Evolutionary conservation across 2,797 vertebrate species (phyloP).

Genomic region (Manis crassicaudata): DNA sequence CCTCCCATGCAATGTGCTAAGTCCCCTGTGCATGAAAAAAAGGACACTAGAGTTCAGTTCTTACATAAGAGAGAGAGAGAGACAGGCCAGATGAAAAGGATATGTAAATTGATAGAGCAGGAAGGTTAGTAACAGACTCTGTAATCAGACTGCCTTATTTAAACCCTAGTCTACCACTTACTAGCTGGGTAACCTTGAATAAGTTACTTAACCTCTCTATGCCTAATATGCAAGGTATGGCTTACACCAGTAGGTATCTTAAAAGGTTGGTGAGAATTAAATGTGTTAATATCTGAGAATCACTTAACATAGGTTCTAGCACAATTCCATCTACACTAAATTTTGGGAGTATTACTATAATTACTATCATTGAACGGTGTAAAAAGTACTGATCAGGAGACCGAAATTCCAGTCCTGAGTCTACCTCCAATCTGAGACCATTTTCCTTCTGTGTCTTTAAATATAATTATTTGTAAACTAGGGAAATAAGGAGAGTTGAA

Average conservation of each 20-base stretch:
- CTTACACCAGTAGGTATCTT: neutral
- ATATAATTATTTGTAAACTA: constrained; percentile 32
- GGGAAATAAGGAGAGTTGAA: neutral
- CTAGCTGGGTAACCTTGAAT: neutral
- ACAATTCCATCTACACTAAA: neutral
- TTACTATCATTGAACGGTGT: neutral
- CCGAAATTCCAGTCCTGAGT: neutral
- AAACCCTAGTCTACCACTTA: neutral
- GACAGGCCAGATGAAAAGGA: neutral
- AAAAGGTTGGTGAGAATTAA: constrained; percentile 3
- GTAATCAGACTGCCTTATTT: neutral
- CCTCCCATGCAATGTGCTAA: neutral
- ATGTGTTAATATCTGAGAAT: neutral
- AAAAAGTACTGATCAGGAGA: neutral
- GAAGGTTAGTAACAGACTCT: neutral
- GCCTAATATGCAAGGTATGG: neutral
- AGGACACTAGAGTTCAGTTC: neutral
- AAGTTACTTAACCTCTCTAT: neutral
- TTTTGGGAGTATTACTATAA: neutral
- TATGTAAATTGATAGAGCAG: neutral
- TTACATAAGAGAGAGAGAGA: neutral
- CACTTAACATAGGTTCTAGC: neutral
- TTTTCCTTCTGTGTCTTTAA: constrained; percentile 37
- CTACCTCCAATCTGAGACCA: neutral
- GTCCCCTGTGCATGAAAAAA: neutral